Evolutionary conservation across 2,113 vertebrate species (phyloP).

Genomic region (Dasypus novemcinctus): DNA sequence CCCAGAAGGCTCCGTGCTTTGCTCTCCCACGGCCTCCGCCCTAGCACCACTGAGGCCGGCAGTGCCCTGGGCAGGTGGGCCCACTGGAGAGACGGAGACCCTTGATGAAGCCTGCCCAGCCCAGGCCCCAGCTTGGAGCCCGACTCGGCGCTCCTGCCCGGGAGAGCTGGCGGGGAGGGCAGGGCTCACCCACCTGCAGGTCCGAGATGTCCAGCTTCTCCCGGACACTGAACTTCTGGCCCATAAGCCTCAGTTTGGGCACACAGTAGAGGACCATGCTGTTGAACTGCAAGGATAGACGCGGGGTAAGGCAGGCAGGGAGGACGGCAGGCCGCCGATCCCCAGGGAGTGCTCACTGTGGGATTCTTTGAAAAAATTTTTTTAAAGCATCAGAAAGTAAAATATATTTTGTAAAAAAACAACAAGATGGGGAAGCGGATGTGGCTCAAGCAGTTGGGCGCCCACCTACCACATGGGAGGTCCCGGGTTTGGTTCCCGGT

Average conservation of each 20-base stretch:
- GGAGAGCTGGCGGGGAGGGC: background rate
- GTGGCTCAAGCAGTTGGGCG: too few species aligned
- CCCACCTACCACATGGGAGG: too few species aligned
- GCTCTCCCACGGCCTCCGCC: too few species aligned
- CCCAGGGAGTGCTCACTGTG: background rate
- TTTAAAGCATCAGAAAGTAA: background rate
- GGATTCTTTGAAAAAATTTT: background rate
- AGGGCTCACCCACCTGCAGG: constrained; percentile 89
- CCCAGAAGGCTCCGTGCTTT: too few species aligned
- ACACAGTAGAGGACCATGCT: constrained; percentile 98
- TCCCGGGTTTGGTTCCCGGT: too few species aligned
- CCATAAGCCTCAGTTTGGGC: constrained; percentile 95
- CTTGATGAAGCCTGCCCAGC: background rate
- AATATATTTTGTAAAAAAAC: too few species aligned
- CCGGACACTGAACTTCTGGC: constrained; percentile 98
- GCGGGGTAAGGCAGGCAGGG: too few species aligned
- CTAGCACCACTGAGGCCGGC: too few species aligned
- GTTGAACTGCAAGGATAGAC: constrained; percentile 89
- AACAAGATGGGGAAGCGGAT: too few species aligned
- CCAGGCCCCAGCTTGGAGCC: too few species aligned
- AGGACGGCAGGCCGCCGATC: too few species aligned
- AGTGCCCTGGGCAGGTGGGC: background rate
- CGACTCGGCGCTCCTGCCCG: too few species aligned
- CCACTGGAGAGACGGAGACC: background rate
- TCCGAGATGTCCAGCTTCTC: constrained; percentile 96